These are phyloP conservation scores for Oophaga pumilio DNA, from an alignment of 2,113 vertebrate genomes.

Conservation along the genomic window DNA sequence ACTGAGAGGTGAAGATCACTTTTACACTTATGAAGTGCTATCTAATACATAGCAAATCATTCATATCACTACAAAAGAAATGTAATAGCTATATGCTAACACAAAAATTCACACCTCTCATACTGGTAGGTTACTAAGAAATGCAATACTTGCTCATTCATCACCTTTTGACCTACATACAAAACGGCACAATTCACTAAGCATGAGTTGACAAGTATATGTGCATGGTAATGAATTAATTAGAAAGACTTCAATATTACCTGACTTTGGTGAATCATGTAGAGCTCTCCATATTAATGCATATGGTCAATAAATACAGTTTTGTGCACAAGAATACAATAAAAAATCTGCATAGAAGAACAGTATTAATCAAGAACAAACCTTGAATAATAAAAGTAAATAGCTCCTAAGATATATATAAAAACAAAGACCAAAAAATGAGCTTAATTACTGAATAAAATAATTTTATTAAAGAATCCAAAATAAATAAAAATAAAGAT, in stretches of 20 bases:
- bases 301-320: background rate
- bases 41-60: background rate
- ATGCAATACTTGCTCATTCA: background rate
- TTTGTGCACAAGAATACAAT: background rate
- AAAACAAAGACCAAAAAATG: too few species aligned
- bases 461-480: too few species aligned
- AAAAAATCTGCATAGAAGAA: background rate
- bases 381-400: too few species aligned
- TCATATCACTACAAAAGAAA: background rate
- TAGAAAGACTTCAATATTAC: background rate
- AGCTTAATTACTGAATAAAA: too few species aligned
- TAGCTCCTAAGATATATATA: too few species aligned
- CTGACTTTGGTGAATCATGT: slow-evolving; percentile 21
- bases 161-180: background rate
- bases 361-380: background rate
- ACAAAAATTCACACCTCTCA: background rate
- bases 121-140: background rate
- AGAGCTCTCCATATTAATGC: background rate
- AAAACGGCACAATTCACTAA: background rate
- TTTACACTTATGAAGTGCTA: background rate
- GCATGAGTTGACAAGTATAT: background rate
- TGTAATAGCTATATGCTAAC: background rate
- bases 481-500: too few species aligned
- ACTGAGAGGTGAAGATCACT: background rate
- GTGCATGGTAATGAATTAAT: slow-evolving; percentile 23